These are phyloP conservation scores for Motacilla alba DNA, from an alignment of 2,113 vertebrate genomes.

Conservation along the genomic window DNA sequence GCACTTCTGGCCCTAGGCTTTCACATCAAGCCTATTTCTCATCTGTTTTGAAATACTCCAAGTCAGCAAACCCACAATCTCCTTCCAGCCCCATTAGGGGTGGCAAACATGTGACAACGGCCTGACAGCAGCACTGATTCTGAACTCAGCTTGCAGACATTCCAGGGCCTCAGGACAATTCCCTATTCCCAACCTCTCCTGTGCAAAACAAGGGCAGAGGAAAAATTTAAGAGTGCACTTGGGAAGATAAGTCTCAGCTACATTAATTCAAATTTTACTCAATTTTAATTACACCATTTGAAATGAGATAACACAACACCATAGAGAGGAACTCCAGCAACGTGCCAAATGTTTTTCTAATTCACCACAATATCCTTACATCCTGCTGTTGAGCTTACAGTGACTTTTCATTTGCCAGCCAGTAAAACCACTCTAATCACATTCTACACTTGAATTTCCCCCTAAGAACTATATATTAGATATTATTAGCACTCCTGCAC, in stretches of 20 bases:
- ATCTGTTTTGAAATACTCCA: background rate
- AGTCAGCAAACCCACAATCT: background rate
- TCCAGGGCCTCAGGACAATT: background rate
- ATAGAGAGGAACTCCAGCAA: background rate
- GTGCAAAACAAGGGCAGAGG: background rate
- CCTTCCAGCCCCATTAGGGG: background rate
- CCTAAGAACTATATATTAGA: conserved; percentile 21
- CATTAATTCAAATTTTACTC: conserved; percentile 1
- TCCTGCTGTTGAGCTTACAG: conserved; percentile 40
- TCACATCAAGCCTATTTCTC: background rate
- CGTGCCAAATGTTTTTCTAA: conserved; percentile 43
- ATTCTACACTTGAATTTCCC: conserved; percentile 32
- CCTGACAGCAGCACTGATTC: background rate
- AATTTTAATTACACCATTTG: conserved; percentile 55
- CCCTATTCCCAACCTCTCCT: background rate
- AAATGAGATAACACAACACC: conserved; percentile 39
- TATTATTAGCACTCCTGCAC: conserved; percentile 37
- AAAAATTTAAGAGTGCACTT: background rate
- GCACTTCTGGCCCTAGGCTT: background rate
- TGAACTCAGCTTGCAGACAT: background rate
- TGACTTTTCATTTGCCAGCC: conserved; percentile 26
- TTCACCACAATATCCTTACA: conserved; percentile 36
- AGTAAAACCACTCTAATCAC: conserved; percentile 41
- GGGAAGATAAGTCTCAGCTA: background rate
- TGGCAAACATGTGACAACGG: background rate